A percentile compares a stretch with the other conserved stretches of the same genome.
phyloP scores from a whole-genome alignment of 2,888 invertebrate species.

The Bellardia pandia region DNA sequence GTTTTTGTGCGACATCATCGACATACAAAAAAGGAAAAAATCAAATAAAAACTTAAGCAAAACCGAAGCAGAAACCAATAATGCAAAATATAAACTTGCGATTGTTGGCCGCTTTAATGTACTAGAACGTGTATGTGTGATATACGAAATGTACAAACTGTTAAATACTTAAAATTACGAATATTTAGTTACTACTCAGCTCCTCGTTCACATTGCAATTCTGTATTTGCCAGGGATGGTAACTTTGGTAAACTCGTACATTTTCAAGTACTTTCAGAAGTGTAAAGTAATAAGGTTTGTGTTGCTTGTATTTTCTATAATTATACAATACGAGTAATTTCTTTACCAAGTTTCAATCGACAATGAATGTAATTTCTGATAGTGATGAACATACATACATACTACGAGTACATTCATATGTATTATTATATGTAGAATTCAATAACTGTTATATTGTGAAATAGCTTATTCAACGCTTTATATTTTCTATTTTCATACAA shows the following conservation, averaged over 20 bases:
- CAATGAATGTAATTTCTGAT: no score
- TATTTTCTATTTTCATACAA: no score
- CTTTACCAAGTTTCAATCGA: no score
- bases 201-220: constrained; percentile 13
- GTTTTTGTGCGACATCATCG: constrained; percentile 26
- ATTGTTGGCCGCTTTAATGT: constrained; percentile 34
- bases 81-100: constrained; percentile 48
- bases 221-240: constrained; percentile 1
- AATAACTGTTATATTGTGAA: no score
- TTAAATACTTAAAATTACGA: constrained; percentile 53
- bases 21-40: constrained; percentile 17
- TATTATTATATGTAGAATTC: no score
- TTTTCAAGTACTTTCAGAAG: background rate
- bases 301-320: no score
- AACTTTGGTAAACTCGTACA: background rate
- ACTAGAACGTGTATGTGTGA: constrained; percentile 17
- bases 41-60: constrained; percentile 14
- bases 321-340: no score
- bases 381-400: no score
- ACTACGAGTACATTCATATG: no score
- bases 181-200: constrained; percentile 32
- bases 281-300: no score
- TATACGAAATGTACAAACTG: constrained; percentile 24
- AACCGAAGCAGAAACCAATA: constrained; percentile 13
- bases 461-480: no score